Conservation (phyloP, 1,140 invertebrate species). For the Euura lappo region DNA sequence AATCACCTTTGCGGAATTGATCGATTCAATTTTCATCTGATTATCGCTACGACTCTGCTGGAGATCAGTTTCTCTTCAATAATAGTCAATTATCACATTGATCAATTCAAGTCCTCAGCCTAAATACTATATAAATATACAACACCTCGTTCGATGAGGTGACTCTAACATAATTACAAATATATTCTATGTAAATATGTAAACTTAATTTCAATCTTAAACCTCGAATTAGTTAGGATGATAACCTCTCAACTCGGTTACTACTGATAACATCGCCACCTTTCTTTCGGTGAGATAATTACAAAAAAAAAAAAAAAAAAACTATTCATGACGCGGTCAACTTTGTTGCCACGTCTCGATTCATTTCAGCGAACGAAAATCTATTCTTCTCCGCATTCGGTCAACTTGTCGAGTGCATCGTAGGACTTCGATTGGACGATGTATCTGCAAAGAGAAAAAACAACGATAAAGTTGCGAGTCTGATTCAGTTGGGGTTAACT, state of each 20-base stretch:
- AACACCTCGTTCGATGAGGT: not conserved
- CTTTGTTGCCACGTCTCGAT: not conserved
- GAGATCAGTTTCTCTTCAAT: not conserved
- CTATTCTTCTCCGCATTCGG: constrained; percentile 42
- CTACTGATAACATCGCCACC: not conserved
- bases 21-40: not conserved
- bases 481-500: not conserved
- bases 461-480: not conserved
- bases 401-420: constrained; percentile 47
- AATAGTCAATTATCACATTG: constrained; percentile 13
- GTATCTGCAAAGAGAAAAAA: constrained; percentile 39
- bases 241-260: not conserved
- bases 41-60: no score
- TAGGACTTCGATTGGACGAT: constrained; percentile 50
- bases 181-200: not conserved
- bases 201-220: not conserved
- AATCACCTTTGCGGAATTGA: not conserved
- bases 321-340: not conserved
- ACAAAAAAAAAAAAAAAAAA: not conserved
- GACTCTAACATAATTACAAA: not conserved
- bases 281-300: not conserved
- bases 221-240: not conserved
- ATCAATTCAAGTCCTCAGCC: not conserved
- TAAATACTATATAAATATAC: not conserved
- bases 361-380: not conserved